Percentiles rank a stretch among this genome's conserved stretches.
phyloP scores from a whole-genome alignment of 35 echinoderm and acorn worm genomes.

The Nesometra sesokonis region DNA sequence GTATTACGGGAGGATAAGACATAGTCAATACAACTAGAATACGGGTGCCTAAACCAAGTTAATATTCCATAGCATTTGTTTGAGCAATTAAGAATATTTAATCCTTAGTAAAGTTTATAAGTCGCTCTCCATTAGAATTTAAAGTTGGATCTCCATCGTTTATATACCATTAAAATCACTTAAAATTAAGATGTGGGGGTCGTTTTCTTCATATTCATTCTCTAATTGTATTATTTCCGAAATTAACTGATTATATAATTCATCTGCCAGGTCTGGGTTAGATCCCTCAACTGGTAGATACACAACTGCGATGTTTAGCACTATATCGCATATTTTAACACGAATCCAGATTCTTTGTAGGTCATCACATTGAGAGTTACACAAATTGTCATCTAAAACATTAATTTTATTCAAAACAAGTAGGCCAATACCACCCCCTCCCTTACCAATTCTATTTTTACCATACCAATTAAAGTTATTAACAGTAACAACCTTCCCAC shows the following conservation, averaged over 20 bases:
- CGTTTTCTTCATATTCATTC: not conserved
- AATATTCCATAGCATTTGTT: not conserved
- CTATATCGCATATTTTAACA: not conserved
- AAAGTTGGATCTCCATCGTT: not conserved
- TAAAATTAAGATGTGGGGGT: not conserved
- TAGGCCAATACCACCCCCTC: slow-evolving; percentile 6
- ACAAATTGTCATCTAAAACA: not conserved
- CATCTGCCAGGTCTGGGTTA: not conserved
- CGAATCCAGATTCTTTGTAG: not conserved
- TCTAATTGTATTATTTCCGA: not conserved
- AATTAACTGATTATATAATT: not conserved
- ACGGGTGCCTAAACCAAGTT: not conserved
- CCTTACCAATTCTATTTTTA: slow-evolving; percentile 18
- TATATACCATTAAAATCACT: not conserved
- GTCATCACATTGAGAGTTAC: not conserved
- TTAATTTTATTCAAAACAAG: not conserved
- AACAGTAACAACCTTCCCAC: not conserved
- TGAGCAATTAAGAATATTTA: not conserved
- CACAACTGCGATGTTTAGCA: not conserved
- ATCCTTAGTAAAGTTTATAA: not conserved
- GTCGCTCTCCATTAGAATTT: not conserved
- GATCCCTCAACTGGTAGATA: not conserved
- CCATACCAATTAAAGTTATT: slow-evolving; percentile 15
- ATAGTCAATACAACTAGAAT: not conserved
- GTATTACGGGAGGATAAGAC: not conserved